Evolutionary conservation across 2,113 vertebrate species (phyloP).

Genomic region (Cyprinodon variegatus): DNA sequence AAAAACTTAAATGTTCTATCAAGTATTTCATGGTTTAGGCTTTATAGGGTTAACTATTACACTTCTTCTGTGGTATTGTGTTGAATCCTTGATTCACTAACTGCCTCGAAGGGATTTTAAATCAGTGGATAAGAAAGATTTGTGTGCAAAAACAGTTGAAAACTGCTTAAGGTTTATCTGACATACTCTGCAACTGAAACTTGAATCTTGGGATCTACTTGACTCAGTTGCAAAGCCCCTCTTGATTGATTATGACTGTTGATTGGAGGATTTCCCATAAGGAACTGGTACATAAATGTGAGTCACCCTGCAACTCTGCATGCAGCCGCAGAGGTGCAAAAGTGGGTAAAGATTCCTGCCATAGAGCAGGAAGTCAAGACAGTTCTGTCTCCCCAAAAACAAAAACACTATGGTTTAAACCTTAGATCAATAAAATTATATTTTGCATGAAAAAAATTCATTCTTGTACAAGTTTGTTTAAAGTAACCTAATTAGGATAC

Average conservation of each 20-base stretch:
- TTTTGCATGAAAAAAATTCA: background rate
- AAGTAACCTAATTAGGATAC: no score
- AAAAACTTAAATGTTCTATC: no score
- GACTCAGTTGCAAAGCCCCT: constrained; percentile 29
- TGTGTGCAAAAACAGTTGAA: constrained; percentile 18
- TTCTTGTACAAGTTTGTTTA: no score
- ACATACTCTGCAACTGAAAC: constrained; percentile 33
- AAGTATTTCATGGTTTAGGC: no score
- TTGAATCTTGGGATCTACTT: constrained; percentile 31
- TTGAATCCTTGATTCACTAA: background rate
- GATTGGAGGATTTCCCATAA: constrained; percentile 50
- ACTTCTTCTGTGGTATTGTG: background rate
- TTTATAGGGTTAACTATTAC: no score
- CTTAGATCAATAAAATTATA: background rate
- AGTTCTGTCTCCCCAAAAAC: background rate
- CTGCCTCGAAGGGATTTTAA: constrained; percentile 10
- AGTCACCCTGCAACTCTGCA: constrained; percentile 44
- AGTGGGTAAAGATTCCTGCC: constrained; percentile 19
- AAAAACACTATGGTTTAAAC: background rate
- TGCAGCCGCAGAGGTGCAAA: constrained; percentile 13
- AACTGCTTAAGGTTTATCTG: constrained; percentile 6
- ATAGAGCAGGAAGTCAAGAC: background rate
- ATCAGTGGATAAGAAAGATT: background rate
- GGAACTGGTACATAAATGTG: constrained; percentile 24
- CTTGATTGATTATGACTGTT: constrained; percentile 38